Base-by-base conservation (phyloP, 2,888 invertebrate genomes). In the Anorthoa munda region DNA sequence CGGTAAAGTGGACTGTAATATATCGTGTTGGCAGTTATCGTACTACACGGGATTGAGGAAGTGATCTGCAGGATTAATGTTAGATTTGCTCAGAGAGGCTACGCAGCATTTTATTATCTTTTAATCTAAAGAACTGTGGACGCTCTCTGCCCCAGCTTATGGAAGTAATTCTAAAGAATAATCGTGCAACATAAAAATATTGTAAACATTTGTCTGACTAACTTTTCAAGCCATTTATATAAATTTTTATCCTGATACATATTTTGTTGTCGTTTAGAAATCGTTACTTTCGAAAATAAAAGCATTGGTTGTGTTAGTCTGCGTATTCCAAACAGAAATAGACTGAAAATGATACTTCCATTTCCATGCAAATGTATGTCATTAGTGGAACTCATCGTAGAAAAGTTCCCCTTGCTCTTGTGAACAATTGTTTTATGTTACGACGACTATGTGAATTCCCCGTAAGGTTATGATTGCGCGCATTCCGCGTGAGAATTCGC, bases 401-500 rank as follows among this genome's bases (percentile, higher is more conserved):
- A 78, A 70, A 75, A 75, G 77, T 80, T 86, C 83, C 85, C 75
- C 85, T 86, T 86, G 79, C 81, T 87, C 81, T 82, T 87, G 71
- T 67, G 72, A 81, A 87, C 84, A 83, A 86, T 83, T 65, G 77
- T 61, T 59, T 71, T 68, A 72, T 76, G 68, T 77, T 76, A 66
- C 79, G 51, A 66, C 79, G 71, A 79, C 83, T 86, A 85, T 86
- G 85, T 83, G 84, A 84, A 87, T 87, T 88, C 82, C 81, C 76
- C 82, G 87, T 89, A 91, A 88, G 89, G 90, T 90, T 93, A 90
- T 89, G 90, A 91, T 93, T 92, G 91, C 88, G 87, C 87, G 88
- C 89, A 89, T 91, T 91, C 91, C 89, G 91, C 90, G 92, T 94
- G 94, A 92, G 94, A 94, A 94, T 92, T 91, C 86, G 89, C 90